phyloP scores from a whole-genome alignment of 2,888 invertebrate species.

The Idaea dimidiata region DNA sequence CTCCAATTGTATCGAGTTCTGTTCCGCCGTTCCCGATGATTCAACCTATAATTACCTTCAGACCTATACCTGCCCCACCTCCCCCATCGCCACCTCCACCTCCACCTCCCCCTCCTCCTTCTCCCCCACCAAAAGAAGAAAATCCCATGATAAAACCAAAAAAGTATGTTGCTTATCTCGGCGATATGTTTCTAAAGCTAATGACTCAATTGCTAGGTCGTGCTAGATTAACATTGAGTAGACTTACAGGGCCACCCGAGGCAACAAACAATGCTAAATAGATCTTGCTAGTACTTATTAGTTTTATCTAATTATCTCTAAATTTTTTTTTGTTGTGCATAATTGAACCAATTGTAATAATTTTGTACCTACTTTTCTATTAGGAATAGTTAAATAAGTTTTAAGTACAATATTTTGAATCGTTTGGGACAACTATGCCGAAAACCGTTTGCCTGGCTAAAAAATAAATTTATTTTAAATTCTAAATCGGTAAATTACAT shows the following conservation, averaged over 20 bases:
- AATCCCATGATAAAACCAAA: slow-evolving; percentile 38
- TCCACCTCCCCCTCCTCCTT: background rate
- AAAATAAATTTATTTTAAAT: too few relatives aligned
- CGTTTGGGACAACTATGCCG: background rate
- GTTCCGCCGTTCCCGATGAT: background rate
- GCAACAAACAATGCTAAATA: slow-evolving; percentile 5
- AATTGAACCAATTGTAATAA: background rate
- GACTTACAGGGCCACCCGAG: slow-evolving; percentile 36
- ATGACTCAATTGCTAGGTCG: slow-evolving; percentile 55
- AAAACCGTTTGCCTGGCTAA: background rate
- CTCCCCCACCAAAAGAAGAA: slow-evolving; percentile 11
- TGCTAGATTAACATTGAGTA: slow-evolving; percentile 46
- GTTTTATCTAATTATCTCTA: background rate
- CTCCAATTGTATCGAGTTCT: background rate
- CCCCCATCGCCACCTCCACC: background rate
- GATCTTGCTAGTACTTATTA: background rate
- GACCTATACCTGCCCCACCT: background rate
- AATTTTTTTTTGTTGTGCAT: background rate
- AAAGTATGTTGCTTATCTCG: slow-evolving; percentile 52
- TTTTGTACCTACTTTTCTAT: background rate
- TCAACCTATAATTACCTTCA: background rate
- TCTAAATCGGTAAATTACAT: too few relatives aligned
- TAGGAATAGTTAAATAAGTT: background rate
- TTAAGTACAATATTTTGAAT: background rate
- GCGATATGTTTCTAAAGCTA: slow-evolving; percentile 57